These are phyloP conservation scores for Pseudanteris insignis DNA, from an alignment of 2,888 invertebrate species.

Conservation along the genomic window DNA sequence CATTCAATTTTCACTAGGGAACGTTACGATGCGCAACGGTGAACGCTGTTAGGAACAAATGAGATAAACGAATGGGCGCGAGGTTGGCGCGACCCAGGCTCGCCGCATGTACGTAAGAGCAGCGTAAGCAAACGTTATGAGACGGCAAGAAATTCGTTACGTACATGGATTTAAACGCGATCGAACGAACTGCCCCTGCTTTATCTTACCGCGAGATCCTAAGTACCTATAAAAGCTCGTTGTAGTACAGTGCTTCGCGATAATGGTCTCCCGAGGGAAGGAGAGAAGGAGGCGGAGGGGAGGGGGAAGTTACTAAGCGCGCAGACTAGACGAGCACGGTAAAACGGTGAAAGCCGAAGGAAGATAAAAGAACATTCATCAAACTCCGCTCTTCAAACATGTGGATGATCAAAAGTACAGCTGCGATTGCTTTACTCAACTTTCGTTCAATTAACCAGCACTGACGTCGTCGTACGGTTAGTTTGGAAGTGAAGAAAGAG, in stretches of 20 bases:
- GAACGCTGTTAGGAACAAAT: constrained; percentile 36
- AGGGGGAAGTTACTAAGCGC: neutral
- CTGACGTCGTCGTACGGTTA: too few relatives aligned
- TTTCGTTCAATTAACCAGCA: too few relatives aligned
- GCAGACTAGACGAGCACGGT: too few relatives aligned
- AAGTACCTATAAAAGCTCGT: constrained; percentile 47
- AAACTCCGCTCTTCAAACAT: constrained; percentile 21
- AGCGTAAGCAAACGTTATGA: constrained; percentile 30
- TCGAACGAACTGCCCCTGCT: constrained; percentile 27
- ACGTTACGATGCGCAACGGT: neutral
- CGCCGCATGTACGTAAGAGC: constrained; percentile 18
- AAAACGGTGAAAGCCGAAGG: neutral
- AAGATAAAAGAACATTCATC: constrained; percentile 28
- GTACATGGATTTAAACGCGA: constrained; percentile 42
- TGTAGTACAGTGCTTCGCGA: constrained; percentile 43
- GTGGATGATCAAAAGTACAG: constrained; percentile 26
- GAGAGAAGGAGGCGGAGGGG: constrained; percentile 8
- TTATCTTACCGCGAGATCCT: constrained; percentile 44
- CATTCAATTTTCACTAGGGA: too few relatives aligned
- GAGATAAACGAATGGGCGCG: constrained; percentile 36
- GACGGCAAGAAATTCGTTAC: constrained; percentile 41
- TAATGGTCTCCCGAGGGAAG: constrained; percentile 40
- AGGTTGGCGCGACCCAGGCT: constrained; percentile 9
- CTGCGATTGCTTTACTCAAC: constrained; percentile 4
- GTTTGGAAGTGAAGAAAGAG: too few relatives aligned